A percentile compares a stretch with the other conserved stretches of the same genome.
phyloP scores from a whole-genome alignment of 2,888 invertebrate genomes.

The Chymomyza caudatula region DNA sequence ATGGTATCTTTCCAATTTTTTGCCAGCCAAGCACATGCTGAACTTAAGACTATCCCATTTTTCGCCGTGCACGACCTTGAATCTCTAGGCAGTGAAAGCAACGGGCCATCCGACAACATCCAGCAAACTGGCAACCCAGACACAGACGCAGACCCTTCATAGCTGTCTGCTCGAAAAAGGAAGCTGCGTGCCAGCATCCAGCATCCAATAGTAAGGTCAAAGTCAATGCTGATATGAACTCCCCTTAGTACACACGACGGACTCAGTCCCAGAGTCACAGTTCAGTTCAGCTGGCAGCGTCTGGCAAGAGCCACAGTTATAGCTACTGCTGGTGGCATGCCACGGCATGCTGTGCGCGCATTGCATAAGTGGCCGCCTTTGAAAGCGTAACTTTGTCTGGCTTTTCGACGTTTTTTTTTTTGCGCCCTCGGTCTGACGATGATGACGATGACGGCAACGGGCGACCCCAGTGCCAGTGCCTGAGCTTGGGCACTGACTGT shows the following conservation, averaged over 20 bases:
- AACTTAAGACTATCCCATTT: not conserved
- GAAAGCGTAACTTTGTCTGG: constrained; percentile 42
- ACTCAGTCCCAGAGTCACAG: constrained; percentile 8
- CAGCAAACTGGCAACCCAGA: not conserved
- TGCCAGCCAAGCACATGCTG: not conserved
- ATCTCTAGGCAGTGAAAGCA: not conserved
- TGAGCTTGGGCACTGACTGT: constrained; percentile 30
- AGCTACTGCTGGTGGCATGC: constrained; percentile 23
- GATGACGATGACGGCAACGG: constrained; percentile 20
- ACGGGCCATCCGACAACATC: not conserved
- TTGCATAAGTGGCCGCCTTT: constrained; percentile 10
- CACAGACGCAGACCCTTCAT: not conserved
- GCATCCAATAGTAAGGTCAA: constrained; percentile 32
- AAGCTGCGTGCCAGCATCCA: constrained; percentile 12
- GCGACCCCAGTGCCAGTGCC: constrained; percentile 30
- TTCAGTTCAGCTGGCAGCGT: not conserved
- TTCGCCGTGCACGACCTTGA: constrained; percentile 30
- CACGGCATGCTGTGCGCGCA: constrained; percentile 14
- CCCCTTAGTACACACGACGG: constrained; percentile 6
- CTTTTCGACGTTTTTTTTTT: constrained; percentile 27
- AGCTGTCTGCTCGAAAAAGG: not conserved
- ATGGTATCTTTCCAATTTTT: not conserved
- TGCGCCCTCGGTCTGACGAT: constrained; percentile 17
- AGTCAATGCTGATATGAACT: constrained; percentile 41
- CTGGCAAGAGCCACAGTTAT: not conserved